Percentiles rank a stretch among this genome's conserved stretches.
phyloP scores from a whole-genome alignment of 2,113 vertebrate species.

The Protobothrops flavoviridis region DNA sequence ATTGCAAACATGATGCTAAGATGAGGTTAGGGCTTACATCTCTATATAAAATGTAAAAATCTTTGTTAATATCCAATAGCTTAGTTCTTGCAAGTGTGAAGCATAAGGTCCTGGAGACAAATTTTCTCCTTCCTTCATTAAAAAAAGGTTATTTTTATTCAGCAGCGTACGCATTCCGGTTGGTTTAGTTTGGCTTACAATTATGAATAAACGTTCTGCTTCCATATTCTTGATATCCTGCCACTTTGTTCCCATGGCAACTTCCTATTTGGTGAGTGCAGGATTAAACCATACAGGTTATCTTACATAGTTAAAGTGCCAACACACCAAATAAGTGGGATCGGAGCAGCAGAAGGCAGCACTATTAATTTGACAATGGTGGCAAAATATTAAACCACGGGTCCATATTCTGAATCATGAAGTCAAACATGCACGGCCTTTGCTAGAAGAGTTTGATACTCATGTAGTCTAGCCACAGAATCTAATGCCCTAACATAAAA shows the following conservation, averaged over 20 bases:
- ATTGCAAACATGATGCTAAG: slow-evolving; percentile 49
- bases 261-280: slow-evolving; percentile 39
- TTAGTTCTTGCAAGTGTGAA: slow-evolving; percentile 36
- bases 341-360: slow-evolving; percentile 46
- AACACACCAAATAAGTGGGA: slow-evolving; percentile 48
- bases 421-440: slow-evolving; percentile 32
- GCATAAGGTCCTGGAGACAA: slow-evolving; percentile 20
- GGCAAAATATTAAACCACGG: slow-evolving; percentile 9
- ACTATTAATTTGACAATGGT: slow-evolving; percentile 12
- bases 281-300: slow-evolving; percentile 34
- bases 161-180: slow-evolving; percentile 44
- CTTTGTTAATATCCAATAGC: slow-evolving; percentile 30
- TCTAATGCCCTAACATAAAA: slow-evolving; percentile 67
- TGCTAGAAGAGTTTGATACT: slow-evolving; percentile 37
- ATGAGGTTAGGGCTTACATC: slow-evolving; percentile 32
- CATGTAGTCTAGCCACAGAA: slow-evolving; percentile 54
- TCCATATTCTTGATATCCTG: slow-evolving; percentile 30
- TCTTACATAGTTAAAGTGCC: slow-evolving; percentile 43
- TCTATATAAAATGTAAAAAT: slow-evolving; percentile 46
- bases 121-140: slow-evolving; percentile 26
- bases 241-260: slow-evolving; percentile 45
- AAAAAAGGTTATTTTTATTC: slow-evolving; percentile 21
- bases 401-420: slow-evolving; percentile 18
- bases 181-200: slow-evolving; percentile 43
- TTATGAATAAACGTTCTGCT: slow-evolving; percentile 30